Percentiles rank a stretch among this genome's conserved stretches.
These are phyloP conservation scores for Spialia ferax DNA, from an alignment of 2,888 invertebrate species.

Conservation along the genomic window DNA sequence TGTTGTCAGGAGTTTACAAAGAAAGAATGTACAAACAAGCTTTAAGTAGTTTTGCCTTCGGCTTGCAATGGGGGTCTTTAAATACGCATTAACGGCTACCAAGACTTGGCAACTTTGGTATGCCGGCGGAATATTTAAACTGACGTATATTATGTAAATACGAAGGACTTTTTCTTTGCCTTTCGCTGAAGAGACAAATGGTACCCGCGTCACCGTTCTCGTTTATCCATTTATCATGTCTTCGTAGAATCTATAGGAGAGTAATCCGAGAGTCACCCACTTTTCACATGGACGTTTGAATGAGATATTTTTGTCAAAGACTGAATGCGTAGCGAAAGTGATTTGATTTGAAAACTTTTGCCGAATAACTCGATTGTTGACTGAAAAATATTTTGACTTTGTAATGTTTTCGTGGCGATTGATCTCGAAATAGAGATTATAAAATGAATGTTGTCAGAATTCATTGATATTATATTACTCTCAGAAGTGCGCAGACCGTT, in stretches of 20 bases:
- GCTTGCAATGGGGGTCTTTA: constrained; percentile 40
- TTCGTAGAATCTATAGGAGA: constrained; percentile 57
- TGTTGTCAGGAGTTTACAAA: constrained; percentile 7
- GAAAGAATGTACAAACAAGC: constrained; percentile 20
- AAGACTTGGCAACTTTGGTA: constrained; percentile 42
- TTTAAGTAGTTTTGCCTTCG: constrained; percentile 22
- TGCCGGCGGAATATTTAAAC: constrained; percentile 45
- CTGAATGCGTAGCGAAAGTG: constrained; percentile 21
- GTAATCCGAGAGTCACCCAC: constrained; percentile 44
- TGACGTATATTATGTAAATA: constrained; percentile 67
- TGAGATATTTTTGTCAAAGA: constrained; percentile 34
- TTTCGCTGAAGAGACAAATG: constrained; percentile 64
- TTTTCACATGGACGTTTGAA: constrained; percentile 32
- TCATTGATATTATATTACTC: no score
- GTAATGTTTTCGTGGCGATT: not conserved
- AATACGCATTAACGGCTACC: constrained; percentile 45
- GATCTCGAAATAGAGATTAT: not conserved
- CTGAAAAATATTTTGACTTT: constrained; percentile 20
- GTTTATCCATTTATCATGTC: constrained; percentile 65
- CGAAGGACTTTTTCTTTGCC: constrained; percentile 59
- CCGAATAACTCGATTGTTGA: constrained; percentile 3
- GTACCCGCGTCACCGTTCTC: constrained; percentile 60
- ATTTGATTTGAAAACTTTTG: constrained; percentile 23
- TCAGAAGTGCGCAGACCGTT: no score
- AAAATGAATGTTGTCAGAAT: no score